Conservation (phyloP, 35 echinoderm and acorn worm species). For the Stichopus chloronotus region DNA sequence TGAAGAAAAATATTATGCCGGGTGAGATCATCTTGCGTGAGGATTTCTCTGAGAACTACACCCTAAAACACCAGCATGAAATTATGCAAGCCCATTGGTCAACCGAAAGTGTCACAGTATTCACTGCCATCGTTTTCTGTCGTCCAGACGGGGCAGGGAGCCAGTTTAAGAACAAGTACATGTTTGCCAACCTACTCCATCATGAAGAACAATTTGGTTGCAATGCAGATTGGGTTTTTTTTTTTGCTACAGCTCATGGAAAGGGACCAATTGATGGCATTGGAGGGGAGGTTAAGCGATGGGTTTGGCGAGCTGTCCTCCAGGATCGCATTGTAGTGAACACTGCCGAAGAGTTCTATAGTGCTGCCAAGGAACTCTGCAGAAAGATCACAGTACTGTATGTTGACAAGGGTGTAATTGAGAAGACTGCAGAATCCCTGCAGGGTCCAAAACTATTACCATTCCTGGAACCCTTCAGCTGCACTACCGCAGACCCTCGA, state of each 20-base stretch:
- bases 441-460: not conserved
- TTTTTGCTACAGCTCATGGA: constrained; percentile 59
- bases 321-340: constrained; percentile 19
- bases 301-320: constrained; percentile 43
- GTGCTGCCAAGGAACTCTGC: constrained; percentile 13
- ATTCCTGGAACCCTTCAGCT: constrained; percentile 22
- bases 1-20: not conserved
- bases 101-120: constrained; percentile 24
- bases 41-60: constrained; percentile 59
- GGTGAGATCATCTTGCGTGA: constrained; percentile 31
- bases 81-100: constrained; percentile 40
- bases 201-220: not conserved
- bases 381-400: constrained; percentile 42
- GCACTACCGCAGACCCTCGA: constrained; percentile 18
- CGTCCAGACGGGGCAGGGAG: not conserved
- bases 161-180: constrained; percentile 29
- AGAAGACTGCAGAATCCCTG: constrained; percentile 2
- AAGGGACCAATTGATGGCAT: constrained; percentile 60
- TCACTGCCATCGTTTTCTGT: not conserved
- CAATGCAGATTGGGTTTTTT: constrained; percentile 33
- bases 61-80: constrained; percentile 33
- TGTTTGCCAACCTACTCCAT: not conserved
- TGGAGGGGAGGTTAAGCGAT: constrained; percentile 33
- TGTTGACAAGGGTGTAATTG: constrained; percentile 1
- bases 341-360: constrained; percentile 37